Evolutionary conservation across 2,888 invertebrate species (phyloP).

Genomic region (Sinodicranocentrus sp.): DNA sequence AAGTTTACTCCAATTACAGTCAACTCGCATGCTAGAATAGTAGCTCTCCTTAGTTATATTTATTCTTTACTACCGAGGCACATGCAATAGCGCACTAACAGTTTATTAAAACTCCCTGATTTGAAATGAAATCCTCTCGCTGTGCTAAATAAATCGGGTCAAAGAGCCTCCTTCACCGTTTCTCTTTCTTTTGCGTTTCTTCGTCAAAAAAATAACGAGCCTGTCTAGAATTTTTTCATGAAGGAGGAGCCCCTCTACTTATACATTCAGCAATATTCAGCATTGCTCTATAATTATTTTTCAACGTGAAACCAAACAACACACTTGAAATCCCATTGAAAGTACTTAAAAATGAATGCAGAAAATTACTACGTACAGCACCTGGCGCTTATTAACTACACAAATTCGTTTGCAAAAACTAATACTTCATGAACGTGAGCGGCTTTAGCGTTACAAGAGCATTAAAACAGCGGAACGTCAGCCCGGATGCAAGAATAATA

Average conservation of each 20-base stretch:
- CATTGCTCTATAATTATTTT: constrained; percentile 23
- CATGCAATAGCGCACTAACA: too few relatives aligned
- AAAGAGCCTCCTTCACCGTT: not conserved
- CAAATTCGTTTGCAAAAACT: too few relatives aligned
- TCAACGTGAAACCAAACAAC: constrained; percentile 13
- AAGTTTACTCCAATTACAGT: too few relatives aligned
- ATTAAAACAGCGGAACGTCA: not conserved
- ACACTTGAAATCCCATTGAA: not conserved
- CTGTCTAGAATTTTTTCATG: not conserved
- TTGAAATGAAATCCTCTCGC: not conserved
- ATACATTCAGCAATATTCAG: not conserved
- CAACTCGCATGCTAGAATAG: too few relatives aligned
- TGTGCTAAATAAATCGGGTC: not conserved
- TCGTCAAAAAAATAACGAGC: not conserved
- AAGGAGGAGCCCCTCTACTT: not conserved
- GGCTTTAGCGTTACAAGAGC: not conserved
- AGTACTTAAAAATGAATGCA: not conserved
- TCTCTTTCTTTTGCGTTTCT: not conserved
- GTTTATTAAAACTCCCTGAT: constrained; percentile 2
- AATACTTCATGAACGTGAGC: too few relatives aligned
- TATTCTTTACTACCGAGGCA: too few relatives aligned
- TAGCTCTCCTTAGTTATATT: too few relatives aligned
- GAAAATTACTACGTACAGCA: not conserved
- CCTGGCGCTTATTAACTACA: not conserved
- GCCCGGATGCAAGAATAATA: constrained; percentile 18